Evolutionary conservation across 2,797 vertebrate species (phyloP).

Genomic region (Jordanella pulchra): DNA sequence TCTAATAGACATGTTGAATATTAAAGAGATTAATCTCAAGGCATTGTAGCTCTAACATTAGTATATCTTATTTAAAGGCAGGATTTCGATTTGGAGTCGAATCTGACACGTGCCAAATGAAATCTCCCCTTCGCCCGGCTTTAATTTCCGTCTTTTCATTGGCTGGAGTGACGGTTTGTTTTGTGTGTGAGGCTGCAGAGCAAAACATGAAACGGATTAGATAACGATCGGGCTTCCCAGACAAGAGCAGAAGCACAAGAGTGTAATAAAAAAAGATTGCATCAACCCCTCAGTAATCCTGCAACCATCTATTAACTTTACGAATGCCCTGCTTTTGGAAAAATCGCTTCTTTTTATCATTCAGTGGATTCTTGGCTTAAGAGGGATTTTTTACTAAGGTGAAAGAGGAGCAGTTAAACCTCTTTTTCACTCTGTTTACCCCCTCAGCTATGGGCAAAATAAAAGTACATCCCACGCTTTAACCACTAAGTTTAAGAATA

Average conservation of each 20-base stretch:
- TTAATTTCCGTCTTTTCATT: slow-evolving; percentile 39
- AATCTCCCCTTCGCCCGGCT: slow-evolving; percentile 22
- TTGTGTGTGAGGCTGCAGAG: background rate
- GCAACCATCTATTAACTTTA: slow-evolving; percentile 4
- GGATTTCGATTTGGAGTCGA: slow-evolving; percentile 21
- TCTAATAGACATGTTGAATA: slow-evolving; percentile 25
- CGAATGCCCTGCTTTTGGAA: slow-evolving; percentile 18
- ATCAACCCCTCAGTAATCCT: slow-evolving; percentile 16
- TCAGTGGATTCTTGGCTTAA: slow-evolving; percentile 22
- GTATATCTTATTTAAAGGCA: slow-evolving; percentile 28
- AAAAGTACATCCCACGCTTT: slow-evolving; percentile 61
- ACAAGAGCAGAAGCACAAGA: slow-evolving; percentile 16
- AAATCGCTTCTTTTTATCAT: slow-evolving; percentile 18
- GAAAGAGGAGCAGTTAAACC: slow-evolving; percentile 39
- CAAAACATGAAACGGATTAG: slow-evolving; percentile 18
- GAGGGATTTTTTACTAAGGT: slow-evolving; percentile 41
- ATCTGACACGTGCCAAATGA: slow-evolving; percentile 11
- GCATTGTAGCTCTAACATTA: slow-evolving; percentile 16
- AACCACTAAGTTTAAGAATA: slow-evolving; percentile 26
- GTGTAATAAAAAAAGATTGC: slow-evolving; percentile 10
- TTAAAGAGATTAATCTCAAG: slow-evolving; percentile 15
- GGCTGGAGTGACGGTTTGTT: slow-evolving; percentile 7
- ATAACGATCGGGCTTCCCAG: slow-evolving; percentile 20
- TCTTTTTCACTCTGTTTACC: slow-evolving; percentile 37
- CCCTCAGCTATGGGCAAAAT: slow-evolving; percentile 42